Conservation (phyloP, 2,113 vertebrate species). For the Amazona vittata region DNA sequence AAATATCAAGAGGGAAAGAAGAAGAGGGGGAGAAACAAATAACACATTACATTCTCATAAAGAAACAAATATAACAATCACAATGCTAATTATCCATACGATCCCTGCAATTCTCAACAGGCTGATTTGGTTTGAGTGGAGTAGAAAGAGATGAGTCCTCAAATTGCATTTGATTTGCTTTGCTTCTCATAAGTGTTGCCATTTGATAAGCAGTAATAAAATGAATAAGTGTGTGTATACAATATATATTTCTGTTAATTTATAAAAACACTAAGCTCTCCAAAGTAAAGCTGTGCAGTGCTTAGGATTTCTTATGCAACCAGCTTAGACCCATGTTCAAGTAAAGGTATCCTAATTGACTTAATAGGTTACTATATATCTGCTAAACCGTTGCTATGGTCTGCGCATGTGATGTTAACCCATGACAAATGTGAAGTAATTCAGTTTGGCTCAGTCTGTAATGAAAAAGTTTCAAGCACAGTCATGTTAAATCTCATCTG, state of each 20-base stretch:
- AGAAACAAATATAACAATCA: conserved; percentile 36
- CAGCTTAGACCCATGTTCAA: neutral
- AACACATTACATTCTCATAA: neutral
- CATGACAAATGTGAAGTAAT: neutral
- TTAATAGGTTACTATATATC: neutral
- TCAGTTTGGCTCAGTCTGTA: neutral
- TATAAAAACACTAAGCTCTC: neutral
- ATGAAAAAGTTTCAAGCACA: neutral
- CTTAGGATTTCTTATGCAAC: neutral
- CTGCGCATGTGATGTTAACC: rapidly evolving
- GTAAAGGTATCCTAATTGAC: neutral
- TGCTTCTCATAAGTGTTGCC: neutral
- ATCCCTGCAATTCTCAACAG: conserved; percentile 5
- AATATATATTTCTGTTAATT: neutral
- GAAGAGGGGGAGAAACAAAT: neutral
- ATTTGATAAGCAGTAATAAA: neutral
- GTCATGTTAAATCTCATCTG: neutral
- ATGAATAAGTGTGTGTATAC: neutral
- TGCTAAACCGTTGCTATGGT: neutral
- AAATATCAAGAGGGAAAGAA: conserved; percentile 26
- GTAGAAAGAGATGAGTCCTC: conserved; percentile 1
- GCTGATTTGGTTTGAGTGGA: neutral
- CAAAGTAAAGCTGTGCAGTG: neutral
- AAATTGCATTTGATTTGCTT: neutral
- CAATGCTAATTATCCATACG: conserved; percentile 13